Evolutionary conservation across 2,113 vertebrate genomes (phyloP).

Genomic region (Fregata magnificens): DNA sequence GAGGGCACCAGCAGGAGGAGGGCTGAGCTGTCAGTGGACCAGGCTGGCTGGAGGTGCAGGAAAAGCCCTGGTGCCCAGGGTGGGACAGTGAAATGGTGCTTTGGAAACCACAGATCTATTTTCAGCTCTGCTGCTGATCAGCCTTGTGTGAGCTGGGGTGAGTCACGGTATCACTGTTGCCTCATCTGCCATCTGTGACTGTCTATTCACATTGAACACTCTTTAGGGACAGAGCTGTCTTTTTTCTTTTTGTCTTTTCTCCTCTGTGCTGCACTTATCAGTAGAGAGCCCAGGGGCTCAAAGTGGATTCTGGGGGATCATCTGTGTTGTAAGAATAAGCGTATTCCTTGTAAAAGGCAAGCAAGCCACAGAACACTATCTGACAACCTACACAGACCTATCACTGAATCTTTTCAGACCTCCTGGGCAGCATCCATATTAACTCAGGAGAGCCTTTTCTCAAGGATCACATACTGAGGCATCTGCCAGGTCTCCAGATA

Average conservation of each 20-base stretch:
- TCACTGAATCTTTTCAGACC: background rate
- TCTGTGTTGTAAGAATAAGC: background rate
- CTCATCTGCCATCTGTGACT: background rate
- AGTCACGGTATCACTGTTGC: background rate
- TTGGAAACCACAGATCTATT: rapidly evolving
- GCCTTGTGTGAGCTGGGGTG: background rate
- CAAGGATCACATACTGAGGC: background rate
- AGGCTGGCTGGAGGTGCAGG: background rate
- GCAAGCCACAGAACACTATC: background rate
- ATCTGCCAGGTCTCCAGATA: background rate
- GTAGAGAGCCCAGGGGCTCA: background rate
- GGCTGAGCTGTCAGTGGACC: background rate
- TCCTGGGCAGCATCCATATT: background rate
- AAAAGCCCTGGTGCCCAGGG: too few relatives aligned
- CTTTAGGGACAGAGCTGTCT: background rate
- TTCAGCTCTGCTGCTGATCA: background rate
- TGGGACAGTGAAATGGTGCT: background rate
- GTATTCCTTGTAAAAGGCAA: background rate
- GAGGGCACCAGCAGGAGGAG: background rate
- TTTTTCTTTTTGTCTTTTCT: background rate
- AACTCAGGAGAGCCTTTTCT: background rate
- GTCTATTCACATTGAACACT: background rate
- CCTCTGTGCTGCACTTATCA: background rate
- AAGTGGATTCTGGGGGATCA: background rate
- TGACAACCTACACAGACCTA: background rate